Evolutionary conservation across 2,888 invertebrate species (phyloP), one percentile per base, ranked within the genome.

Genomic region (Mythimna vitellina): DNA sequence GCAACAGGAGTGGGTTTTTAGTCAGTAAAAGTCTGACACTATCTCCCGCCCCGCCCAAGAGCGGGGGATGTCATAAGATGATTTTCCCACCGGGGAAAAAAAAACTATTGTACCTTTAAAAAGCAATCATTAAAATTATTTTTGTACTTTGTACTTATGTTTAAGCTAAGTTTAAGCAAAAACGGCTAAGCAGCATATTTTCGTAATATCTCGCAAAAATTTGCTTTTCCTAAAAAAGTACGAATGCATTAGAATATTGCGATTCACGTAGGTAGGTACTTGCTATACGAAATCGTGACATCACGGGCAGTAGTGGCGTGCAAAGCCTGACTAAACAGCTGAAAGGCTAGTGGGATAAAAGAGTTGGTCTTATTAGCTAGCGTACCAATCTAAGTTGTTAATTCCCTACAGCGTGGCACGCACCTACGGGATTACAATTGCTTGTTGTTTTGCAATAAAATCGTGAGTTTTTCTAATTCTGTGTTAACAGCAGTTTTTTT

Each of bases 321-420:
- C 60, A 66, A 12, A 35, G 63, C 38, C 14, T 73, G 68, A 58
- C 63, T 51, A 67, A 70, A 70, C 70, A 70, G 63, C 65, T 80
- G 70, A 53, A 78, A 78, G 63, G 65, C 76, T 80, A 65, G 71
- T 76, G 81, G 82, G 85, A 81, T 84, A 80, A 84, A 87, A 89
- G 80, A 86, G 84, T 80, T 85, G 72, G 72, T 81, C 82, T 86
- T 87, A 88, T 88, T 89, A 88, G 87, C 78, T 79, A 76, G 75
- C 73, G 78, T 83, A 80, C 89, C 90, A 91, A 92, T 91, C 90
- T 88, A 92, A 92, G 90, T 92, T 91, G 83, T 85, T 91, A 90
- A 91, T 89, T 87, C 90, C 87, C 80, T 54, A 68, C 80, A 87
- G 76, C 80, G 80, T 73, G 78, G 78, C 88, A 91, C 90, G 90